phyloP scores from a whole-genome alignment of 2,797 vertebrate genomes.

The Vultur gryphus region DNA sequence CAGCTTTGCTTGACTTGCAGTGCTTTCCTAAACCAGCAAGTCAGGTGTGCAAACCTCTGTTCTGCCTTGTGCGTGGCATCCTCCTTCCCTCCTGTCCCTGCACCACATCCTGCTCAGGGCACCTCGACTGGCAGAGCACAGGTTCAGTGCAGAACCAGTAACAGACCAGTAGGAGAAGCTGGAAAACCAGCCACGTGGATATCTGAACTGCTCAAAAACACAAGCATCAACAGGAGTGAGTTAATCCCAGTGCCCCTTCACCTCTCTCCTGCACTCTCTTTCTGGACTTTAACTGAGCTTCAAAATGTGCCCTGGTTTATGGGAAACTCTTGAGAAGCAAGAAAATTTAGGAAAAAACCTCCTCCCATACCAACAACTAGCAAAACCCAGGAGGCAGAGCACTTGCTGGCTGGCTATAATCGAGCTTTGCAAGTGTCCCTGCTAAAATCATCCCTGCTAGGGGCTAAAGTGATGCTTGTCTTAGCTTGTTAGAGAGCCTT shows the following conservation, averaged over 20 bases:
- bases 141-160: background rate
- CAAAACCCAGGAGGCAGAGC: background rate
- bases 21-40: background rate
- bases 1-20: background rate
- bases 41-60: background rate
- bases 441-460: conserved; percentile 36
- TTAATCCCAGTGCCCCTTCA: background rate
- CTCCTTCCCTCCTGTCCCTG: background rate
- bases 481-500: conserved; percentile 44
- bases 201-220: background rate
- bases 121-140: background rate
- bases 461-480: conserved; percentile 36
- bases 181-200: background rate
- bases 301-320: background rate
- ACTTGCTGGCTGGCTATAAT: background rate
- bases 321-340: background rate
- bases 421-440: background rate
- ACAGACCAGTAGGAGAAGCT: background rate
- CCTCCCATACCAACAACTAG: background rate
- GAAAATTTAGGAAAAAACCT: background rate
- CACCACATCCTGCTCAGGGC: background rate
- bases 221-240: background rate
- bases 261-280: background rate
- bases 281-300: background rate
- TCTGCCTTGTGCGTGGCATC: background rate